A percentile compares a stretch with the other conserved stretches of the same genome.
Evolutionary conservation across 1,140 invertebrate genomes (phyloP).

Genomic region (Chrysomallon squamiferum): DNA sequence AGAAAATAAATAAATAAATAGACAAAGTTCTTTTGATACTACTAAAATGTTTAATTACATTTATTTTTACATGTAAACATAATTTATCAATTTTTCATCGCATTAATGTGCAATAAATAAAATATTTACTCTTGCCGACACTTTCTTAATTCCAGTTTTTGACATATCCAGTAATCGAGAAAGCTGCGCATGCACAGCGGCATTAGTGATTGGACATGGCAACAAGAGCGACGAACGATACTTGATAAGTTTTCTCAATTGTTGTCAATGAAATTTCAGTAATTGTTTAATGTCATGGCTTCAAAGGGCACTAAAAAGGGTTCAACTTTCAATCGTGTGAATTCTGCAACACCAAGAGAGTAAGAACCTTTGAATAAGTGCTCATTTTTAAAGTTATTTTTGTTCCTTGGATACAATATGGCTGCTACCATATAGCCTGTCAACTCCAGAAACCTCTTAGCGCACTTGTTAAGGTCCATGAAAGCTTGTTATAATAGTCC

Average conservation of each 20-base stretch:
- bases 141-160: too few species aligned
- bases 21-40: too few species aligned
- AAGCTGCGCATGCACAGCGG: too few species aligned
- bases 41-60: too few species aligned
- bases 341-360: slow-evolving; percentile 52
- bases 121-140: too few species aligned
- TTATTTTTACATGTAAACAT: too few species aligned
- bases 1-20: too few species aligned
- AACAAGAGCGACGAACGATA: slow-evolving; percentile 5
- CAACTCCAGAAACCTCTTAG: background rate
- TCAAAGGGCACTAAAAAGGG: slow-evolving; percentile 50
- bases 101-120: too few species aligned
- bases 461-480: background rate
- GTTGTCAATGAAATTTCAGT: slow-evolving; percentile 11
- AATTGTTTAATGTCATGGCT: slow-evolving; percentile 41
- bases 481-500: background rate
- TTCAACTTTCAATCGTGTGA: slow-evolving; percentile 41
- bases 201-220: slow-evolving; percentile 10
- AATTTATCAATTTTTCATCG: too few species aligned
- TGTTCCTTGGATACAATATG: slow-evolving; percentile 60
- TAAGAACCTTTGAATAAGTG: slow-evolving; percentile 34
- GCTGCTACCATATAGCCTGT: slow-evolving; percentile 22
- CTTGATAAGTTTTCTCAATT: background rate
- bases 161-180: too few species aligned
- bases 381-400: background rate